A percentile compares a stretch with the other conserved stretches of the same genome.
These are phyloP conservation scores for Diplazon laetatorius DNA, from an alignment of 2,888 invertebrate genomes.

Conservation along the genomic window DNA sequence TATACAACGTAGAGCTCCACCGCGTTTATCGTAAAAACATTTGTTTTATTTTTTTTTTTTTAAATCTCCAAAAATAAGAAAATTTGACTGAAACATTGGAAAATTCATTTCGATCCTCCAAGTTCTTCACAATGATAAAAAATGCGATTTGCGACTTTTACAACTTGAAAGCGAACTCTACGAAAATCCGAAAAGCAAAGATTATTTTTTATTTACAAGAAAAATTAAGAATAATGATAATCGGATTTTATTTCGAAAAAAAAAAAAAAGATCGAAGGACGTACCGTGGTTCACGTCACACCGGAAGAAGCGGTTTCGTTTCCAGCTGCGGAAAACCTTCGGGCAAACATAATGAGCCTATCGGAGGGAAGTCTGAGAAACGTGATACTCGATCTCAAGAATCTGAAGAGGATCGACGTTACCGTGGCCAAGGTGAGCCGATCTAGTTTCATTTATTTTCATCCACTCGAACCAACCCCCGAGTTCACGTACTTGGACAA, in stretches of 20 bases:
- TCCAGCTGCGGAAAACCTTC: constrained; percentile 91
- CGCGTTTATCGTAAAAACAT: too few species aligned
- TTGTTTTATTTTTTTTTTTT: background rate
- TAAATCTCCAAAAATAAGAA: background rate
- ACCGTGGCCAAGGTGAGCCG: constrained; percentile 85
- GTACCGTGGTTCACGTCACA: constrained; percentile 85
- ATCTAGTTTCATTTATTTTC: constrained; percentile 40
- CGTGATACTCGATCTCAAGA: constrained; percentile 83
- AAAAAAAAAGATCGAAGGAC: constrained; percentile 79
- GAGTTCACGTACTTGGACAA: background rate
- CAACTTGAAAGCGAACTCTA: background rate
- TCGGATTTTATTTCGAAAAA: background rate
- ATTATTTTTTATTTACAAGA: background rate
- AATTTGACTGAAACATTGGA: background rate
- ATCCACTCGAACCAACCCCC: background rate
- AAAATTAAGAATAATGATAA: background rate
- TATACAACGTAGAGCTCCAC: background rate
- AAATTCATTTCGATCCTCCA: too few species aligned
- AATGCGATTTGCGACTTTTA: too few species aligned
- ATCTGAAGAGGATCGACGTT: constrained; percentile 85
- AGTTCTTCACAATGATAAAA: too few species aligned
- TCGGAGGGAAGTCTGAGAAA: constrained; percentile 69
- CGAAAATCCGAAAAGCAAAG: background rate
- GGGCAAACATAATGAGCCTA: constrained; percentile 82
- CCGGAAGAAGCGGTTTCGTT: constrained; percentile 90